Percentiles rank a stretch among this genome's conserved stretches.
phyloP scores from a whole-genome alignment of 2,113 vertebrate genomes.

The Podarcis cretensis region DNA sequence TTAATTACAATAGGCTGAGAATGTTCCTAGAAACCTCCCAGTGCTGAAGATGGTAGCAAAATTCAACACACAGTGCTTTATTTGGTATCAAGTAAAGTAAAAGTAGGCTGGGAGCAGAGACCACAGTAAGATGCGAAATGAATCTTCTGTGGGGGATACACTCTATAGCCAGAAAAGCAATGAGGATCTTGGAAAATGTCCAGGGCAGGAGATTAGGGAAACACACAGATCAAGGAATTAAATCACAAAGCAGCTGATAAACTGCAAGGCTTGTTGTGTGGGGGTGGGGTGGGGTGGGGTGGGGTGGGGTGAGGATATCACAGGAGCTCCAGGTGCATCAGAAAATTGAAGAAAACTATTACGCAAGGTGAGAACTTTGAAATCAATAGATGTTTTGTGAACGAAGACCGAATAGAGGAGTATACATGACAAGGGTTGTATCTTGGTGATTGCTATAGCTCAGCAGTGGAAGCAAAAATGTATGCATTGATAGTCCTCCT shows the following conservation, averaged over 20 bases:
- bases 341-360: background rate
- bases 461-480: constrained; percentile 4
- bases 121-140: constrained; percentile 6
- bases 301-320: background rate
- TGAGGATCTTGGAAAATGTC: constrained; percentile 15
- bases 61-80: constrained; percentile 32
- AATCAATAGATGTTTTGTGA: background rate
- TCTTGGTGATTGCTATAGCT: background rate
- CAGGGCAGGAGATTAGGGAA: constrained; percentile 39
- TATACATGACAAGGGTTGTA: constrained; percentile 27
- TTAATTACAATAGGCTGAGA: background rate
- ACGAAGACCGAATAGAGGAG: constrained; percentile 21
- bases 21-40: background rate
- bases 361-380: constrained; percentile 4
- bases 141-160: constrained; percentile 1
- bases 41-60: background rate
- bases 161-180: constrained; percentile 15
- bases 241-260: constrained; percentile 39
- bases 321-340: constrained; percentile 56
- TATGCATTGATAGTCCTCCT: background rate
- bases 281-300: no score
- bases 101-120: constrained; percentile 26
- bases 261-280: background rate
- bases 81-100: constrained; percentile 39
- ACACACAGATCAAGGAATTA: constrained; percentile 44